Conservation (phyloP, 2,113 vertebrate genomes). For the Notothenia rossii region DNA sequence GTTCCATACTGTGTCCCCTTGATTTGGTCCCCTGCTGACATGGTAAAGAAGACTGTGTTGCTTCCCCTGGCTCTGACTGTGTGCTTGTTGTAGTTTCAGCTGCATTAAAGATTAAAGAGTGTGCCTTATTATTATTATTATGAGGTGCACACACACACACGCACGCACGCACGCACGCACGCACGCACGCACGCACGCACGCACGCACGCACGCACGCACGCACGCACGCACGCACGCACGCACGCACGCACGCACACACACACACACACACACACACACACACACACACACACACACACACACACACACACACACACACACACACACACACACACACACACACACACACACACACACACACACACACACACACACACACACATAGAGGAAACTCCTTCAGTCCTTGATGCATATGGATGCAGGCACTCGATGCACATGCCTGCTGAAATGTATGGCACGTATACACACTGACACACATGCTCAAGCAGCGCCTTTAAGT, state of each 20-base stretch:
- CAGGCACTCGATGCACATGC: conserved; percentile 21
- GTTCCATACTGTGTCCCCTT: conserved; percentile 40
- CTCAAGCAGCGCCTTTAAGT: conserved; percentile 76
- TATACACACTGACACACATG: conserved; percentile 32
- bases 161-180: conserved; percentile 20
- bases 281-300: conserved; percentile 24
- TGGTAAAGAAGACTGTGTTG: conserved; percentile 50
- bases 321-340: conserved; percentile 24
- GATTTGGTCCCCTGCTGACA: conserved; percentile 63
- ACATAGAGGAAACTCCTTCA: conserved; percentile 40
- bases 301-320: conserved; percentile 24
- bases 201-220: conserved; percentile 23
- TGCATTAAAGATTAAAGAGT: conserved; percentile 77
- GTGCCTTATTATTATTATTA: conserved; percentile 53
- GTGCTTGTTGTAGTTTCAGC: conserved; percentile 72
- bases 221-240: too few relatives aligned
- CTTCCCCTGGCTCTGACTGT: conserved; percentile 57
- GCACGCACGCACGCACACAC: conserved; percentile 14
- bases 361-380: conserved; percentile 26
- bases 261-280: conserved; percentile 23
- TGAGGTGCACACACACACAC: conserved; percentile 26
- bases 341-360: conserved; percentile 18
- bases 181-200: conserved; percentile 17
- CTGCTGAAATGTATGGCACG: conserved; percentile 21
- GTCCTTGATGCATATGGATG: conserved; percentile 30